Base-by-base conservation (phyloP, 2,888 invertebrate species). In the Aelia acuminata region DNA sequence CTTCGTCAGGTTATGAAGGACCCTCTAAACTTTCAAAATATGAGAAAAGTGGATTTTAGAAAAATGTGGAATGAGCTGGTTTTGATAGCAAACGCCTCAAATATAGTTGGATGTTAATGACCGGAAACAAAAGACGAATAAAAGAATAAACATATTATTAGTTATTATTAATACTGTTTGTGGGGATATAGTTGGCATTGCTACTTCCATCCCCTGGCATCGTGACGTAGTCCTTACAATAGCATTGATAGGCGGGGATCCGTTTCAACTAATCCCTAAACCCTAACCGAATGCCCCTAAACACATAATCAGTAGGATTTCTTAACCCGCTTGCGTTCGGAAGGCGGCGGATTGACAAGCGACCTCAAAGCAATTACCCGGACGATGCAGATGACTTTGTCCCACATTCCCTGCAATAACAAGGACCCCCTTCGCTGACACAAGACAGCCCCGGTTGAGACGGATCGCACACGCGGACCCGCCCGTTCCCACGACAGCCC, bases 391-490 rank as follows among this genome's bases (percentile, higher is more conserved):
- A 53, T 26, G 57, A 57, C 57, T 57, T 26, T 26, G 26, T 26
- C 13, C 26, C 0, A 8, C 13, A 4, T 2, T 3, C 4, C 26
- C 13, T 1, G 22, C 57, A 26, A 11, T 26, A 57, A 26, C 57
- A 26, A 39, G 20, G 39, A 39, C 39, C 39, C 75, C 39, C 39
- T 31, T 31, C 35, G 3, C n/a, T 20, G 8, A 0, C 35, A 18
- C 35, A 35, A 70, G 75, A 75, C 75, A 39, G 20, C 39, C 39
- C 39, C 39, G 22, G 26, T 31, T 39, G 75, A 75, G 75, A 75
- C 39, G 75, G 75, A 75, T 75, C 75, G 75, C 75, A 43, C 75
- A 39, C 75, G 75, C 39, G 75, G 75, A 75, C 39, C 39, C 39
- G 75, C 1, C 8, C 0, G 35, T 85, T 85, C 85, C 85, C 85